These are phyloP conservation scores for Timandra comae DNA, from an alignment of 2,888 invertebrate genomes.

Conservation along the genomic window DNA sequence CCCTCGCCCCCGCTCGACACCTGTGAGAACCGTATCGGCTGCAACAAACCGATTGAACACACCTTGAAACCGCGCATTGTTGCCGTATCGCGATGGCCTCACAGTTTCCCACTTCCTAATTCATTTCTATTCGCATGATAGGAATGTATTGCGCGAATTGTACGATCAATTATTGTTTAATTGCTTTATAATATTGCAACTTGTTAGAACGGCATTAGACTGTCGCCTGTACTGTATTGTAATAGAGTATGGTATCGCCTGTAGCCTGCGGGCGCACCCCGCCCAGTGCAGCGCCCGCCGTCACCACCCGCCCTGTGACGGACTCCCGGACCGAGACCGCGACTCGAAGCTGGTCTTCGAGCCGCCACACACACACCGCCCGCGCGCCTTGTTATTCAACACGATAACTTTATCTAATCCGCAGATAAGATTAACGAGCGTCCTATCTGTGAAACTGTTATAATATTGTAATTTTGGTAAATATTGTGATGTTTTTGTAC, in stretches of 20 bases:
- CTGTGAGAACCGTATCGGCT: slow-evolving; percentile 36
- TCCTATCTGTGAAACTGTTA: neutral
- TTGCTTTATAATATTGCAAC: slow-evolving; percentile 25
- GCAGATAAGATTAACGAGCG: neutral
- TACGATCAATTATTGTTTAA: slow-evolving; percentile 1
- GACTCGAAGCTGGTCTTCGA: neutral
- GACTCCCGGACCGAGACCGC: neutral
- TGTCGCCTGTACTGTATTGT: slow-evolving; percentile 17
- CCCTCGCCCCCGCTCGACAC: slow-evolving; percentile 29
- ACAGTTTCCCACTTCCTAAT: slow-evolving; percentile 17
- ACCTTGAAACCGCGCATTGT: slow-evolving; percentile 41
- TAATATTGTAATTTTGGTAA: neutral
- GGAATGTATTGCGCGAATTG: slow-evolving; percentile 8
- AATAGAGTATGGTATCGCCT: neutral
- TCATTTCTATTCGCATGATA: slow-evolving; percentile 13
- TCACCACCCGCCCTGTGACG: neutral
- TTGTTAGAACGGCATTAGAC: slow-evolving; percentile 14
- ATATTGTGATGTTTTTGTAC: slow-evolving; percentile 1
- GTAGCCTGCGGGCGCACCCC: neutral
- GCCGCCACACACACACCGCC: neutral
- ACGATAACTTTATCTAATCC: neutral
- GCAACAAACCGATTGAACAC: slow-evolving; percentile 32
- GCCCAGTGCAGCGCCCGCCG: neutral
- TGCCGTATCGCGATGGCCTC: slow-evolving; percentile 15
- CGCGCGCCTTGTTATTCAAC: neutral